A percentile compares a stretch with the other conserved stretches of the same genome.
These are phyloP conservation scores for Hemicrepidius hirtus DNA, from an alignment of 2,888 invertebrate genomes.

Conservation along the genomic window DNA sequence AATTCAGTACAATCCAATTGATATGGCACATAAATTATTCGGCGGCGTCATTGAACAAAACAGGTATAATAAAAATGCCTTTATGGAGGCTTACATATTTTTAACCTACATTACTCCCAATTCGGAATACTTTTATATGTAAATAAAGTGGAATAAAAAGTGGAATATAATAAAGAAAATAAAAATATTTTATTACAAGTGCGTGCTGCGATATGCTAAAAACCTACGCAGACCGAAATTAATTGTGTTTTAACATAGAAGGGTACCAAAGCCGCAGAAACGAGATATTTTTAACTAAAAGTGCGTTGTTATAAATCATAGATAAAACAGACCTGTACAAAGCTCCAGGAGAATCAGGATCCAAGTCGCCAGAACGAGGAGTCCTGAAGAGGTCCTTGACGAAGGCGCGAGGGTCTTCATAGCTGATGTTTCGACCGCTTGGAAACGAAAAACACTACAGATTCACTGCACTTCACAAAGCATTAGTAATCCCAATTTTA, in stretches of 20 bases:
- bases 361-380: conserved; percentile 64
- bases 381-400: conserved; percentile 62
- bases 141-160: conserved; percentile 39
- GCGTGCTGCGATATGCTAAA: conserved; percentile 49
- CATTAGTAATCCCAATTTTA: conserved; percentile 49
- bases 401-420: conserved; percentile 63
- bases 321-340: conserved; percentile 63
- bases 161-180: conserved; percentile 31
- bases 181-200: conserved; percentile 44
- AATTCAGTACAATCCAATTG: no score
- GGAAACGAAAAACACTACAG: conserved; percentile 52
- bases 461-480: conserved; percentile 61
- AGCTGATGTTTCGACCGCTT: conserved; percentile 57
- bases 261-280: conserved; percentile 32
- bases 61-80: conserved; percentile 2
- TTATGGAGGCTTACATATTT: conserved; percentile 19
- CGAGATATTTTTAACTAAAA: conserved; percentile 28
- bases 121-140: conserved; percentile 33
- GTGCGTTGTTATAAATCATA: conserved; percentile 13
- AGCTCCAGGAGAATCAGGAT: conserved; percentile 65
- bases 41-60: no score
- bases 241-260: conserved; percentile 45
- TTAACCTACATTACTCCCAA: conserved; percentile 19
- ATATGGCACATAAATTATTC: no score
- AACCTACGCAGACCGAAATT: conserved; percentile 41